Conservation (phyloP, 2,797 vertebrate species). For the Propithecus perrieri region DNA sequence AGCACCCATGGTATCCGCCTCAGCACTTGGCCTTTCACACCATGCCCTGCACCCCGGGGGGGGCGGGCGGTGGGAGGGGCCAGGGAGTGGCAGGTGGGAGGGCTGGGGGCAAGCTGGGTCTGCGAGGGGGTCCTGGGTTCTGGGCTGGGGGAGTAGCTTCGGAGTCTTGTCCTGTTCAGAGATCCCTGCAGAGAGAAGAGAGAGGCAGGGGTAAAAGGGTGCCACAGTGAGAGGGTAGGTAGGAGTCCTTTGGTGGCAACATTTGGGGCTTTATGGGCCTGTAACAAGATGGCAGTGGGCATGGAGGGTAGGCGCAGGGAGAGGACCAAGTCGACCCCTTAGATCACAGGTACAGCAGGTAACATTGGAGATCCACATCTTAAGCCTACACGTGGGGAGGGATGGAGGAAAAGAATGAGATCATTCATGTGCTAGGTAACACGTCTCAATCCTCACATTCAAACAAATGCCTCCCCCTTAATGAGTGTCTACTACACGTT, state of each 20-base stretch:
- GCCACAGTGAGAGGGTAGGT: not conserved
- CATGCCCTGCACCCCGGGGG: slow-evolving; percentile 80
- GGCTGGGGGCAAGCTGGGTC: slow-evolving; percentile 28
- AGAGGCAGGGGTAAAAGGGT: slow-evolving; percentile 39
- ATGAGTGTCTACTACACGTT: not conserved
- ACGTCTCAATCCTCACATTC: not conserved
- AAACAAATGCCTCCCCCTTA: not conserved
- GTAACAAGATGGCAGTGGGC: not conserved
- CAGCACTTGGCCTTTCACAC: slow-evolving; percentile 79
- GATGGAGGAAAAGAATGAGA: slow-evolving; percentile 41
- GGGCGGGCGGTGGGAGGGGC: slow-evolving; percentile 72
- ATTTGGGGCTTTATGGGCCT: not conserved
- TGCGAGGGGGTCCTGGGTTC: not conserved
- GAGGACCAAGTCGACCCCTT: not conserved
- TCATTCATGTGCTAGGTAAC: not conserved
- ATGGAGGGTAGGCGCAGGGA: not conserved
- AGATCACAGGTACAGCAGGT: not conserved
- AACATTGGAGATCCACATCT: not conserved
- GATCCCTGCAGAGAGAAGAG: slow-evolving; percentile 71
- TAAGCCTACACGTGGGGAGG: not conserved
- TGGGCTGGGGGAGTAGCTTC: slow-evolving; percentile 5
- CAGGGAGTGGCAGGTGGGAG: slow-evolving; percentile 60
- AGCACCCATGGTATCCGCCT: slow-evolving; percentile 83
- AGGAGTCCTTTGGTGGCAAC: not conserved
- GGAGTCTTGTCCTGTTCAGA: slow-evolving; percentile 56